phyloP scores from a whole-genome alignment of 2,797 vertebrate genomes.

The Ceyx erithaca region DNA sequence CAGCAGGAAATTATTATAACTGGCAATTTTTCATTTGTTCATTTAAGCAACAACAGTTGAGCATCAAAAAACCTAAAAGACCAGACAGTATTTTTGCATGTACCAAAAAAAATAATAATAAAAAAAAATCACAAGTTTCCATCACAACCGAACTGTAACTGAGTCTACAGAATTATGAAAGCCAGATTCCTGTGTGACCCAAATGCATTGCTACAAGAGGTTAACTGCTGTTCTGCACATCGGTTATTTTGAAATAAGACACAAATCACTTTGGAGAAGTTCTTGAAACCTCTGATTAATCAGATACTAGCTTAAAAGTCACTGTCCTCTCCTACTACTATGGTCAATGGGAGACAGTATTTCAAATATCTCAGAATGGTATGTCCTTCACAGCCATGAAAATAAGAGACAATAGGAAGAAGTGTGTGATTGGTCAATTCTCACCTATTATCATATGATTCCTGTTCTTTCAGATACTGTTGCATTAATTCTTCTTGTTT shows the following conservation, averaged over 20 bases:
- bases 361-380: neutral
- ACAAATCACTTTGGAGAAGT: neutral
- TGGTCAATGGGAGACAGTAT: fast-evolving
- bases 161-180: neutral
- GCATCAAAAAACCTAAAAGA: neutral
- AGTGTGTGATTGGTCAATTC: neutral
- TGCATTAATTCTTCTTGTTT: slow-evolving; percentile 98
- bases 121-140: neutral
- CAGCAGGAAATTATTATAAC: neutral
- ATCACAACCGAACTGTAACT: neutral
- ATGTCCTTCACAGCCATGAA: neutral
- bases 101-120: neutral
- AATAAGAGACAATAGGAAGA: neutral
- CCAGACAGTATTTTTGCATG: fast-evolving
- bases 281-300: neutral
- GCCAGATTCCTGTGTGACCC: neutral
- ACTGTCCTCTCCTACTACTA: neutral
- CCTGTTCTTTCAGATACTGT: slow-evolving; percentile 97
- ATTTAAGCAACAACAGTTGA: neutral
- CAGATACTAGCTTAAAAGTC: neutral
- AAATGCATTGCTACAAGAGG: neutral
- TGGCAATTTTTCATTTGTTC: neutral
- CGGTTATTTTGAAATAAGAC: neutral
- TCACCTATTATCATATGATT: slow-evolving; percentile 97
- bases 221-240: fast-evolving